Base-by-base conservation (phyloP, 2,797 vertebrate species). In the Nyctibius grandis region DNA sequence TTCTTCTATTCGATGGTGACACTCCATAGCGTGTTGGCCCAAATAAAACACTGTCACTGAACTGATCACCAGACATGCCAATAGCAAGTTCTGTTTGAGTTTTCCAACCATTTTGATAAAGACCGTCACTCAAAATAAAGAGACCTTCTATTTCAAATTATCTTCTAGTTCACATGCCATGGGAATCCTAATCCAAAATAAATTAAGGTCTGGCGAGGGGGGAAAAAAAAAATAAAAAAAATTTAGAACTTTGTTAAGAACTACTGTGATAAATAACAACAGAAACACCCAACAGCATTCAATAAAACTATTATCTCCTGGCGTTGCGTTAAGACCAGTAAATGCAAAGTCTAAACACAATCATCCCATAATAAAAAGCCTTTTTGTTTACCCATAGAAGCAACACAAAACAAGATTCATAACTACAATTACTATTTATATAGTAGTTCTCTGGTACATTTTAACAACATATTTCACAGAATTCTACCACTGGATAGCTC, bases 11-110 rank as follows among this genome's bases (percentile, higher is more conserved):
- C 98, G 98, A 80, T 99, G 99, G 97, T 99, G 99, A 92, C 99
- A 99, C 88, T 99, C 99, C 99, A 99, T 99, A 54, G 99, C 99
- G 1, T 99, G 99, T 42, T 98, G 99, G 81, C 99, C 99, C 96
- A 99, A 92, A 94, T 99, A 99, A 96, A 99, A 99, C 25, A 99
- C 99, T 0, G 99, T 99, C 95, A 98, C 98, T 1, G 99, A 99
- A 96, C 99, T 99, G 97, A 99, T 98, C 95, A 98, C 98, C 98
- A 99, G 98, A 82, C 99, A 99, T 34, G 99, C 99, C 98, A 99
- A 95, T 57, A 99, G 97, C 95, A 99, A 93, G 97, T 99, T 99
- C 97, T 99, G 99, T 93, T 99, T 99, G 85, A 99, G 97, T 97
- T 99, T 99, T 36, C 99, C 99, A 25, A 99, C 98, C 99, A 99